Conservation (phyloP, 2,113 vertebrate genomes). For the Pelmatolapia mariae region DNA sequence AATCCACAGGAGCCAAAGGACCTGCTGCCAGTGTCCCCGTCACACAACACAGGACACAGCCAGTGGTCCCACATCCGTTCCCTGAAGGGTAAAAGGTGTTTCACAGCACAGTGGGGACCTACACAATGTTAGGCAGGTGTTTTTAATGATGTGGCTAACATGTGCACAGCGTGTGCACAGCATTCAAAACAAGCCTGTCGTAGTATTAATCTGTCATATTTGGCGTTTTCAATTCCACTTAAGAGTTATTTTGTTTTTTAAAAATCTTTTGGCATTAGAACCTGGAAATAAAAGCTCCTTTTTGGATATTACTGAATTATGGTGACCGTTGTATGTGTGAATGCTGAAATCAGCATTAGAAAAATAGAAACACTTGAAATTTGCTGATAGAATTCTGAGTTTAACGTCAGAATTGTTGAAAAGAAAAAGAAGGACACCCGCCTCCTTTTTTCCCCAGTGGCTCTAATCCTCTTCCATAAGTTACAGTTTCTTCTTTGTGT, state of each 20-base stretch:
- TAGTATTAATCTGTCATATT: not conserved
- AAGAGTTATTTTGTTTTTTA: not conserved
- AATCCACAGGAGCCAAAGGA: not conserved
- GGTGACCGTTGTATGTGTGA: not conserved
- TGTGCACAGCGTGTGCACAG: not conserved
- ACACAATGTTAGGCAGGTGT: not conserved
- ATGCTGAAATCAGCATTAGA: not conserved
- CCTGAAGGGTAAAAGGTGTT: not conserved
- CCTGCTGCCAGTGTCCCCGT: not conserved
- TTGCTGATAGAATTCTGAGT: not conserved
- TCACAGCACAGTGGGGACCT: no score
- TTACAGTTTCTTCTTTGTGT: not conserved
- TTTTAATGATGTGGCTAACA: not conserved
- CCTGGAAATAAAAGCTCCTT: accelerated
- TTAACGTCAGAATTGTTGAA: not conserved
- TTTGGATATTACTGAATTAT: accelerated
- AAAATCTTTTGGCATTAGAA: not conserved
- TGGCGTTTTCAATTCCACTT: accelerated
- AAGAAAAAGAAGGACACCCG: accelerated
- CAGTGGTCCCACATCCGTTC: accelerated
- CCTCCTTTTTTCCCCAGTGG: accelerated
- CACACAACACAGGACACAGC: not conserved
- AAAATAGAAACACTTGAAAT: not conserved
- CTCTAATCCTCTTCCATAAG: not conserved
- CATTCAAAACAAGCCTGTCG: not conserved